A percentile compares a stretch with the other conserved stretches of the same genome.
phyloP scores from a whole-genome alignment of 2,797 vertebrate genomes.

The Sebastes goodei region DNA sequence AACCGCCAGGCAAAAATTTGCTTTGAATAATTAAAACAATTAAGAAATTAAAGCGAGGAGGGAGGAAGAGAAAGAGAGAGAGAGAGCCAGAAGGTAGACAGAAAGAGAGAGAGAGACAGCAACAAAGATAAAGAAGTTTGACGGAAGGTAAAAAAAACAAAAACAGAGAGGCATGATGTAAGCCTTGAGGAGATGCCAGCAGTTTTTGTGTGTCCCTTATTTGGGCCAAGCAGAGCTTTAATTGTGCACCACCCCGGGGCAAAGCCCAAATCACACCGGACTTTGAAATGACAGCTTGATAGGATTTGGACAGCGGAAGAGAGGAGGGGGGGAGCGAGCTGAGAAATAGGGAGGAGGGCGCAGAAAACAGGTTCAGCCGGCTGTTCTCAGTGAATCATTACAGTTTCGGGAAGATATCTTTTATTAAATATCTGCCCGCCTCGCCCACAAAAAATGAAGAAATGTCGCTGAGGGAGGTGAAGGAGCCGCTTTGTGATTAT shows the following conservation, averaged over 20 bases:
- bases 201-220: conserved; percentile 86
- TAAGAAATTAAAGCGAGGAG: conserved; percentile 67
- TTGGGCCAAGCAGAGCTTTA: conserved; percentile 88
- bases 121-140: conserved; percentile 35
- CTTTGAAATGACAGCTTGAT: conserved; percentile 78
- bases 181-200: conserved; percentile 92
- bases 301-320: conserved; percentile 66
- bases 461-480: conserved; percentile 19
- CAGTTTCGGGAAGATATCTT: conserved; percentile 31
- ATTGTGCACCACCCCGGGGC: conserved; percentile 80
- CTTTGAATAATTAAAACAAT: conserved; percentile 78
- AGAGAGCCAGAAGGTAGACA: not conserved
- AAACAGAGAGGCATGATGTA: conserved; percentile 87
- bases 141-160: not conserved
- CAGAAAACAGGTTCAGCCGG: conserved; percentile 46
- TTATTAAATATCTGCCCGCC: conserved; percentile 49
- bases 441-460: conserved; percentile 33
- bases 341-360: not conserved
- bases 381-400: conserved; percentile 60
- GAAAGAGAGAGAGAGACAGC: conserved; percentile 11
- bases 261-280: conserved; percentile 76
- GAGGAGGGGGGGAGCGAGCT: conserved; percentile 18
- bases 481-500: conserved; percentile 24
- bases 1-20: conserved; percentile 65
- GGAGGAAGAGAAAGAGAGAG: not conserved